Evolutionary conservation across 2,797 vertebrate genomes (phyloP), one percentile per base, ranked within the genome.

Genomic region (Myotis vivesi): DNA sequence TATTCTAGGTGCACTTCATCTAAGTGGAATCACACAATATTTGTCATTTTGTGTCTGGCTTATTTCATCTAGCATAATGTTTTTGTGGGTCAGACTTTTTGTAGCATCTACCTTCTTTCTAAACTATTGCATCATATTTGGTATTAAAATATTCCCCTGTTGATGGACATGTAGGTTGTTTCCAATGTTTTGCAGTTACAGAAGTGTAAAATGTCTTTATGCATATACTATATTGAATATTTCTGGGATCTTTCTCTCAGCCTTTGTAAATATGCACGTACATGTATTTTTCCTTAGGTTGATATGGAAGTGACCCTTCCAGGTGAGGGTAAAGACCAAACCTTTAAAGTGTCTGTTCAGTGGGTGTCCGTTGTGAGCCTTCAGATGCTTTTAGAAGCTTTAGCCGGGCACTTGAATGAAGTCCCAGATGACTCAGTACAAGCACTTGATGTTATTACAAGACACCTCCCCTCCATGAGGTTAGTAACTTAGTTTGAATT

Each of bases 291-390:
- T 93, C 77, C 33, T 68, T 88, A 99, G 99, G 99, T 99, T 98
- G 99, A 99, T 94, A 98, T 99, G 98, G 99, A 99, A 98, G 99
- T 99, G 97, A 99, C 99, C 0, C 98, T 99, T 94, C 99, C 99
- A 30, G 99, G 99, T 6, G 99, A 99, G 97, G 99, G 99, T 87
- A 99, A 99, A 97, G 99, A 99, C 97, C 99, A 99, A 98, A 99
- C 99, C 0, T 99, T 99, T 95, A 99, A 99, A 98, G 99, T 99
- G 91, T 99, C 99, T 71, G 98, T 99, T 98, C 99, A 99, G 97
- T 99, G 99, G 99, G 99, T 99, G 96, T 99, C 99, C 0, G 99
- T 99, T 19, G 99, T 99, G 93, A 99, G 99, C 97, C 99, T 99
- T 94, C 99, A 99, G 98, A 97, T 99, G 98, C 99, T 99, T 89